Evolutionary conservation across 1,140 invertebrate genomes (phyloP).

Genomic region (Cydia pomonella): DNA sequence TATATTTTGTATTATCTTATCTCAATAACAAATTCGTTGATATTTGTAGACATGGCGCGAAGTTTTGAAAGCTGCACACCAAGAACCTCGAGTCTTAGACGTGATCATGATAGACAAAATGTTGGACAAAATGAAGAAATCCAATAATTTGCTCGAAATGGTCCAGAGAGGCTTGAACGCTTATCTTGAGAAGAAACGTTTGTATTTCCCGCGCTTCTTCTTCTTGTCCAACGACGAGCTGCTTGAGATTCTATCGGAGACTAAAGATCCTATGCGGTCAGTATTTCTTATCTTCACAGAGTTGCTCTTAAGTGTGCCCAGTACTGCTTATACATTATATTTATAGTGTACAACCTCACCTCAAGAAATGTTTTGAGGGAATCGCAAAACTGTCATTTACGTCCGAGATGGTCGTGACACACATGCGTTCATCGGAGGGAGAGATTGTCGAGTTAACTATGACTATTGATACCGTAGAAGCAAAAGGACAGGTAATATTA

Average conservation of each 20-base stretch:
- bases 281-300: background rate
- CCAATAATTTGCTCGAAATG: slow-evolving; percentile 91
- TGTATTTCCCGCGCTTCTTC: slow-evolving; percentile 97
- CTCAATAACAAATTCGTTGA: background rate
- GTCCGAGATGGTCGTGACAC: slow-evolving; percentile 91
- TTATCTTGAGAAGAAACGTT: slow-evolving; percentile 97
- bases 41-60: slow-evolving; percentile 90
- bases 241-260: slow-evolving; percentile 97
- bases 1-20: too few relatives aligned
- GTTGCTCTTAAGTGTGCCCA: background rate
- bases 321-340: slow-evolving; percentile 11
- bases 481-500: slow-evolving; percentile 89
- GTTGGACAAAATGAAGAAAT: slow-evolving; percentile 94
- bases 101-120: slow-evolving; percentile 96
- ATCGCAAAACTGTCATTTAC: slow-evolving; percentile 94
- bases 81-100: slow-evolving; percentile 90
- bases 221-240: slow-evolving; percentile 98
- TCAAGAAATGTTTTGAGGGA: slow-evolving; percentile 98
- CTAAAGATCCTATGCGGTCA: slow-evolving; percentile 95
- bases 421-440: slow-evolving; percentile 94
- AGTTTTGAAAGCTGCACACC: slow-evolving; percentile 92
- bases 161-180: slow-evolving; percentile 96
- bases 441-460: slow-evolving; percentile 90
- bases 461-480: slow-evolving; percentile 91
- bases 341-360: slow-evolving; percentile 92